Evolutionary conservation across 2,888 invertebrate species (phyloP).

Genomic region (Leptinotarsa juncta): DNA sequence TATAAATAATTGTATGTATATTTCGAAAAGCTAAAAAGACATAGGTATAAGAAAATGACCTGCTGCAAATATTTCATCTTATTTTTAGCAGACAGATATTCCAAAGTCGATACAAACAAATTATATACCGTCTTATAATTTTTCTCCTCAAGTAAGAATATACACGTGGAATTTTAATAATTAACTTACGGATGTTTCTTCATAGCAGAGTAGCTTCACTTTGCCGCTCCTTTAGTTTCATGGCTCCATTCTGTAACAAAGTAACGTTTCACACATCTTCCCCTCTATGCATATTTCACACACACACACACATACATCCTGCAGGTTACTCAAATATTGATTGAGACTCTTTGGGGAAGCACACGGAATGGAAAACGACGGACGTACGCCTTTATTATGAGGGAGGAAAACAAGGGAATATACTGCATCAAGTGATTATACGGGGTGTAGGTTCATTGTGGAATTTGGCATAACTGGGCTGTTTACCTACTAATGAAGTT

Average conservation of each 20-base stretch:
- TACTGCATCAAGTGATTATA: background rate
- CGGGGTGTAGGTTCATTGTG: background rate
- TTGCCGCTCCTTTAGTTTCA: background rate
- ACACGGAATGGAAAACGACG: slow-evolving; percentile 37
- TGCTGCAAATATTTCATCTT: no score
- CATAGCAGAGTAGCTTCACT: background rate
- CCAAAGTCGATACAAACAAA: no score
- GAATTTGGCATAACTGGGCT: background rate
- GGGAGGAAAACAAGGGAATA: slow-evolving; percentile 2
- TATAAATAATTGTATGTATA: no score
- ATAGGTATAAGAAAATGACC: no score
- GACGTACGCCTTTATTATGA: slow-evolving; percentile 19
- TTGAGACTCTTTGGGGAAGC: slow-evolving; percentile 35
- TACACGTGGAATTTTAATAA: background rate
- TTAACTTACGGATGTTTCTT: background rate
- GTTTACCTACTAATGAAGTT: no score
- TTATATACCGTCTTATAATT: no score
- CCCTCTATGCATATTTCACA: slow-evolving; percentile 28
- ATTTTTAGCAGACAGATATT: no score
- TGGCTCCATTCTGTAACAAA: background rate
- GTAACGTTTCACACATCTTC: slow-evolving; percentile 6
- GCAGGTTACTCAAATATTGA: slow-evolving; percentile 40
- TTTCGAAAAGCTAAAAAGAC: no score
- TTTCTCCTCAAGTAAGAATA: background rate
- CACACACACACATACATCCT: background rate